Percentiles rank a stretch among this genome's conserved stretches.
Conservation (phyloP, 1,140 invertebrate species). For the Gryllus bimaculatus region DNA sequence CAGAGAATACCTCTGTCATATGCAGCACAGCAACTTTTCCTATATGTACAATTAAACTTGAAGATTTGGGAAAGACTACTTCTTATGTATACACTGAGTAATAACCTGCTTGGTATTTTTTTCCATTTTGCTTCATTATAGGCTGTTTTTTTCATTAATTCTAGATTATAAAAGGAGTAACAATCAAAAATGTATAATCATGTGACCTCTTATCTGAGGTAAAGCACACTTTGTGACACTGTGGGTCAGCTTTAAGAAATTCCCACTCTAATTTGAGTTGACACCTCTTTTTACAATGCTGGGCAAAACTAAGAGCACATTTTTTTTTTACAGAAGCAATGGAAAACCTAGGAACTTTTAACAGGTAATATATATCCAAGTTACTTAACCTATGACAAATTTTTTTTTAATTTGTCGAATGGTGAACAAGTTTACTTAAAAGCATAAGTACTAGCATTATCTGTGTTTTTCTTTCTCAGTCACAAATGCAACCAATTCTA, state of each 20-base stretch:
- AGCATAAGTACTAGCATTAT: too few relatives aligned
- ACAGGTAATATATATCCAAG: neutral
- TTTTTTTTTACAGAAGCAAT: neutral
- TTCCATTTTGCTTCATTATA: constrained; percentile 1
- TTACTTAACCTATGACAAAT: neutral
- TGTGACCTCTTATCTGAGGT: constrained; percentile 18
- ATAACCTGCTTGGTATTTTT: constrained; percentile 10
- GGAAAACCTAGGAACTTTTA: neutral
- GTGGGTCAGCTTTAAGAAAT: constrained; percentile 9
- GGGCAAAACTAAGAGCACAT: constrained; percentile 19
- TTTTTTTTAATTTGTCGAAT: neutral
- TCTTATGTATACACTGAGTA: constrained; percentile 13
- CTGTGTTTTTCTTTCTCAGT: too few relatives aligned
- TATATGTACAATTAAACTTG: neutral
- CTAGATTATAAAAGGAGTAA: constrained; percentile 21
- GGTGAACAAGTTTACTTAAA: neutral
- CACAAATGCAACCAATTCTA: neutral
- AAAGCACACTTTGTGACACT: constrained; percentile 21
- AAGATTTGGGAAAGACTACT: constrained; percentile 10
- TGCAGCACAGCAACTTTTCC: neutral
- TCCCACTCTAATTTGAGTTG: neutral
- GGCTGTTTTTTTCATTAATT: constrained; percentile 10
- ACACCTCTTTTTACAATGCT: constrained; percentile 4
- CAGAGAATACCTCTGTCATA: constrained; percentile 17
- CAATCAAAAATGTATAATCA: constrained; percentile 19